phyloP scores from a whole-genome alignment of 2,888 invertebrate species.

The Drosophila recens region DNA sequence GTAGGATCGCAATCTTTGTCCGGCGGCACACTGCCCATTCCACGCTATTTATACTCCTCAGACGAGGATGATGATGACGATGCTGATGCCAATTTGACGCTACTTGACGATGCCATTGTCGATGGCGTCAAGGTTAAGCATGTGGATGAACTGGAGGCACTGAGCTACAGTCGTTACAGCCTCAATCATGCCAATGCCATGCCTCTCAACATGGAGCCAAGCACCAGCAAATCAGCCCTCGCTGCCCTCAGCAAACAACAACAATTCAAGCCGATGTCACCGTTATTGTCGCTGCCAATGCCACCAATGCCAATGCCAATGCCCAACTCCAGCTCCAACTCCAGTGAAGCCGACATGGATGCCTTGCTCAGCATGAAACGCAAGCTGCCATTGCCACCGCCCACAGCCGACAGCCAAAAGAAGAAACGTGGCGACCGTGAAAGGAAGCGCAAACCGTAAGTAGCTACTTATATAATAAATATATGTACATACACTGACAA shows the following conservation, averaged over 20 bases:
- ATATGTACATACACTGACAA: too few species aligned
- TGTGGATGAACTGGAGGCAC: slow-evolving; percentile 71
- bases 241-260: slow-evolving; percentile 9
- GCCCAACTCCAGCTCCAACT: background rate
- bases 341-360: background rate
- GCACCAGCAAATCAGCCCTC: slow-evolving; percentile 43
- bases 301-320: background rate
- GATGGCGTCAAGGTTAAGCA: slow-evolving; percentile 73
- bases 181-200: background rate
- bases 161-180: background rate
- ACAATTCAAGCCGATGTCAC: background rate
- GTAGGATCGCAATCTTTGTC: slow-evolving; percentile 21
- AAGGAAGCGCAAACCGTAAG: slow-evolving; percentile 18
- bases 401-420: slow-evolving; percentile 26
- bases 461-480: background rate
- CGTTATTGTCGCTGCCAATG: slow-evolving; percentile 5
- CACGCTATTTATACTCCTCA: slow-evolving; percentile 60
- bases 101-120: slow-evolving; percentile 48
- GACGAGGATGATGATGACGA: slow-evolving; percentile 30
- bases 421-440: slow-evolving; percentile 47
- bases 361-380: slow-evolving; percentile 35
- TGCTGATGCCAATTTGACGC: slow-evolving; percentile 2
- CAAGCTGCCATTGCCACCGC: slow-evolving; percentile 30
- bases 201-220: slow-evolving; percentile 41
- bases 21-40: slow-evolving; percentile 48